These are phyloP conservation scores for Pteronotus mesoamericanus DNA, from an alignment of 2,797 vertebrate genomes.

Conservation along the genomic window DNA sequence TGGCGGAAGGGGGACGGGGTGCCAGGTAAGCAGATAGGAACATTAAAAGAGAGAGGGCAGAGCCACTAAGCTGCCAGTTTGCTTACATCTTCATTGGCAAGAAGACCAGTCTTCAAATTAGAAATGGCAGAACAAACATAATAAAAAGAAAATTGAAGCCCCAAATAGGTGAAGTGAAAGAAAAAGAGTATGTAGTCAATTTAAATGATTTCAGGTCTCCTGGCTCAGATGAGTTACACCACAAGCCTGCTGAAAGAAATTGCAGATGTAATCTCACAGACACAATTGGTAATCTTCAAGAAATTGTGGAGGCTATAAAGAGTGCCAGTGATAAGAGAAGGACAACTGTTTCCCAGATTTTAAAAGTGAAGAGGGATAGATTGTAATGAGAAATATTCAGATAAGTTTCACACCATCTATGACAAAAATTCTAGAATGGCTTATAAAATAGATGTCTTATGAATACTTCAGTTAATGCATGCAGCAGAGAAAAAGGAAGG, in stretches of 20 bases:
- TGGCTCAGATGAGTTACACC: slow-evolving; percentile 63
- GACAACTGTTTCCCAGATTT: slow-evolving; percentile 52
- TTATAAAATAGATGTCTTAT: background rate
- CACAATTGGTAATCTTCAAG: slow-evolving; percentile 65
- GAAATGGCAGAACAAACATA: slow-evolving; percentile 70
- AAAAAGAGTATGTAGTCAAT: slow-evolving; percentile 63
- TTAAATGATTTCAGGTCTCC: slow-evolving; percentile 70
- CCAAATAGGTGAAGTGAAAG: slow-evolving; percentile 64
- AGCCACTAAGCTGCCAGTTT: slow-evolving; percentile 29
- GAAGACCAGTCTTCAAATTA: slow-evolving; percentile 66
- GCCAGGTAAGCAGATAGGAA: background rate
- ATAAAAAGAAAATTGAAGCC: slow-evolving; percentile 71
- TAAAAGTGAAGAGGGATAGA: background rate
- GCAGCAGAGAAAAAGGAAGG: background rate
- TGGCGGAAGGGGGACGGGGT: background rate
- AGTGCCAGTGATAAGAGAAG: slow-evolving; percentile 42
- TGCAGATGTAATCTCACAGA: slow-evolving; percentile 72
- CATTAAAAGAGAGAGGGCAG: slow-evolving; percentile 26
- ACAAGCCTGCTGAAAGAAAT: slow-evolving; percentile 64
- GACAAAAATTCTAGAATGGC: slow-evolving; percentile 7
- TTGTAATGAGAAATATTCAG: slow-evolving; percentile 1
- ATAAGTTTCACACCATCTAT: background rate
- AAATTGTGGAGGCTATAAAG: slow-evolving; percentile 47
- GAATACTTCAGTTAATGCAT: background rate
- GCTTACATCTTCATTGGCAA: slow-evolving; percentile 47